Conservation (phyloP, 1,140 invertebrate genomes). For the Drosophila bipectinata region DNA sequence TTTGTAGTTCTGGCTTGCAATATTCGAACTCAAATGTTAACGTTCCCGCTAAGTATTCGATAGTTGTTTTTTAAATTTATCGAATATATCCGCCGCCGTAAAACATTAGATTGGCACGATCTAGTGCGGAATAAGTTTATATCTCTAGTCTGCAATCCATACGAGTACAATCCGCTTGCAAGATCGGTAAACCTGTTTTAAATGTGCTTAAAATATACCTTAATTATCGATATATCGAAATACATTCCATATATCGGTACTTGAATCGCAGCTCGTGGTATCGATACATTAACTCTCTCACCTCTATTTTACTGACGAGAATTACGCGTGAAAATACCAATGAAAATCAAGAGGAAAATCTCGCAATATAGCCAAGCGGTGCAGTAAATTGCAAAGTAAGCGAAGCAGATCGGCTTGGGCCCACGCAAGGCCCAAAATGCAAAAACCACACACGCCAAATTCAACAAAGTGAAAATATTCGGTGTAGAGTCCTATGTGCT, state of each 20-base stretch:
- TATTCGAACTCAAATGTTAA: not conserved
- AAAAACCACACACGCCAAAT: conserved; percentile 22
- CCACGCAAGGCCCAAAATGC: conserved; percentile 15
- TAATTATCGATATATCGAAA: too few species aligned
- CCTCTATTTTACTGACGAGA: conserved; percentile 4
- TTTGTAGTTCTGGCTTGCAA: too few species aligned
- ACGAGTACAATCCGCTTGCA: too few species aligned
- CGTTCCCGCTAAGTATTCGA: not conserved
- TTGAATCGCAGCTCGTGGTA: not conserved
- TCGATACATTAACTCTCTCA: not conserved
- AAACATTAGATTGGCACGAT: not conserved
- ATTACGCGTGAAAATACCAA: conserved; percentile 60
- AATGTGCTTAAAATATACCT: too few species aligned
- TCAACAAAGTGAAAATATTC: conserved; percentile 73
- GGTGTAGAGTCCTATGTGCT: conserved; percentile 17
- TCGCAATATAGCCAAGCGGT: conserved; percentile 48
- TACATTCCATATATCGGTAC: not conserved
- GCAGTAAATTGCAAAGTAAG: conserved; percentile 63
- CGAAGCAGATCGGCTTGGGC: conserved; percentile 9
- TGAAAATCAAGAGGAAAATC: conserved; percentile 59
- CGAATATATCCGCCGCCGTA: not conserved
- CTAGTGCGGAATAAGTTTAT: not conserved
- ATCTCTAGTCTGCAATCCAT: too few species aligned
- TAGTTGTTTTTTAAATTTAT: not conserved
- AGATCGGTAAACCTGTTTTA: too few species aligned